A percentile compares a stretch with the other conserved stretches of the same genome.
These are phyloP conservation scores for Pantelozetes paolii DNA, from an alignment of 2,888 invertebrate species.

Conservation along the genomic window DNA sequence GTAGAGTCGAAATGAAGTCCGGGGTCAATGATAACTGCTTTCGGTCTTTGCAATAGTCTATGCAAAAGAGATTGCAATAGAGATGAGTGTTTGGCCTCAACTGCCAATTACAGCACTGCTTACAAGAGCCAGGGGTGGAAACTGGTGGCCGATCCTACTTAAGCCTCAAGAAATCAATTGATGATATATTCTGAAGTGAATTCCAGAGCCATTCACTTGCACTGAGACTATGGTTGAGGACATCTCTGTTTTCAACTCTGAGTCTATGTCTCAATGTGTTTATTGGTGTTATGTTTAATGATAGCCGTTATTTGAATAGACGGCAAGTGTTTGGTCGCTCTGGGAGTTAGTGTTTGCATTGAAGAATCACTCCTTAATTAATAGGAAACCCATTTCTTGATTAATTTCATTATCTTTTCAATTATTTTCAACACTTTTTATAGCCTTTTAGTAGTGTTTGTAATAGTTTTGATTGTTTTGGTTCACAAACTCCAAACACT, in stretches of 20 bases:
- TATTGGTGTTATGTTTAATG: constrained; percentile 19
- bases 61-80: not conserved
- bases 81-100: not conserved
- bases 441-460: not conserved
- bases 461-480: not conserved
- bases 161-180: constrained; percentile 31
- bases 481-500: not conserved
- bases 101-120: constrained; percentile 31
- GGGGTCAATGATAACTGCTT: constrained; percentile 25
- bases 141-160: constrained; percentile 8
- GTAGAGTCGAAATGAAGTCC: too few relatives aligned
- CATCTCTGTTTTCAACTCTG: not conserved
- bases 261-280: not conserved
- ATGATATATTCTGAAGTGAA: constrained; percentile 13
- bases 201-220: not conserved
- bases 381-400: constrained; percentile 27
- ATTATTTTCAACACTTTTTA: not conserved
- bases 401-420: constrained; percentile 31
- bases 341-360: constrained; percentile 26
- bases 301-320: constrained; percentile 10
- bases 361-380: constrained; percentile 31
- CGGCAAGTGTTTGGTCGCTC: constrained; percentile 26
- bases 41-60: not conserved
- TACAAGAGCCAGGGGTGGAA: constrained; percentile 20
- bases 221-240: too few relatives aligned